Base-by-base conservation (phyloP, 1,140 invertebrate genomes). In the Hirudo medicinalis region DNA sequence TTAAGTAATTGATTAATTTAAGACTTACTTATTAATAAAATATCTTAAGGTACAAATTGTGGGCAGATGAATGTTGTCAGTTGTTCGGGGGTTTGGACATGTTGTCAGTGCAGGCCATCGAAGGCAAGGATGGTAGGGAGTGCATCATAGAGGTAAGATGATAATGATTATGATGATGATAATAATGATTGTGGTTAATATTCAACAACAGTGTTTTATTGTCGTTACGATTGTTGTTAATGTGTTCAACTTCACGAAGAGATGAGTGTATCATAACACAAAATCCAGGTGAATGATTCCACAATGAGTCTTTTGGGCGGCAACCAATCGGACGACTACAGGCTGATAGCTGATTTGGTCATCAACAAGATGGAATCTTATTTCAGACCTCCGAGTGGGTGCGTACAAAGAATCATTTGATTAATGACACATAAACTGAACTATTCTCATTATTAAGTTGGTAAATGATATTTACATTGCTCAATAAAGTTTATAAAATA, bases 1-100 rank as follows among this genome's bases (percentile, higher is more conserved):
- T 17, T 49, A 49, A 40, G 11, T 40, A 4, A 40, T 6, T 4
- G 11, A 17, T 49, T 49, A 49, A 49, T 13, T 49, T 5, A 49
- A 6, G 32, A 36, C 32, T 49, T 15, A 40, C 11, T 40, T 40
- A 40, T 49, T 49, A 5, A 49, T 8, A 49, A 49, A 49, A 49
- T 49, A 2, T 15, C 43, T 49, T 9, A 49, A 81, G 82, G 80
- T 94, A 94, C 81, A 92, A 91, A 78, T 84, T 87, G 73, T 98
- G 94, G 94, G 87, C 97, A 27, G 94, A 97, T 80, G 90, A 85
- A 76, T 90, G 94, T 66, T 88, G 91, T 49, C 90, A 93, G 78
- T 85, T 97, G 70, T 97, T 97, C 79, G 94, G 93, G 0, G 94
- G 86, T 8, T 83, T 98, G 75, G 94, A 97, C 80, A 92, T 97